Base-by-base conservation (phyloP, 2,888 invertebrate genomes). In the Linyphia triangularis region DNA sequence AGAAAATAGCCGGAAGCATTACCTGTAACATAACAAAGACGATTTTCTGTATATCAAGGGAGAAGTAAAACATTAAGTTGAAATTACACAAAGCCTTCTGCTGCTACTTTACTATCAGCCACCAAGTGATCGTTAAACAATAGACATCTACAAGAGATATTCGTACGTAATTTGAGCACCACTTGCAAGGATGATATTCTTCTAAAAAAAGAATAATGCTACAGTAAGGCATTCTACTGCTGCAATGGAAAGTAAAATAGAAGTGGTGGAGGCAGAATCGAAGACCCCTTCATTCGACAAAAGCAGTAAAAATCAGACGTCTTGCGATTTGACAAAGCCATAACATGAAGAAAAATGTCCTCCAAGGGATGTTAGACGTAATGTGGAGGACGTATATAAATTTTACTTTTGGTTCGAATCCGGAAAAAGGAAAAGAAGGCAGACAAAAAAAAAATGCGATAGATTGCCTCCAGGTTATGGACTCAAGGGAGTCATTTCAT, bases 241-340 rank as follows among this genome's bases (percentile, higher is more conserved):
- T 16, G 51, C 51, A 79, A 67, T 63, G 79, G 67, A 79, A 77
- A 63, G 51, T 26, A 40, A 19, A 57, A 37, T n/a, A 2, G 13
- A 10, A 26, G 30, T 22, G 19, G 43, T 28, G 40, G 59, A n/a
- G 28, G 16, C 22, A 26, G 30, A 40, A 51, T 10, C 51, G 24
- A 5, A n/a, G 7, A 4, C 51, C 51, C 33, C 59, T 26, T 77
- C 73, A 70, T 77, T 77, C 77, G 75, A 85, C n/a, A 67, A 85
- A 75, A 85, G 84, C 84, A 85, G 84, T 85, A 85, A 85, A 85
- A 85, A 75, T 85, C 84, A 85, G 84, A 72, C 82, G 75, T 85
- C 84, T 85, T 37, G 75, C 75, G 77, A 85, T 85, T 85, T 85
- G 84, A 85, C 84, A 85, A 77, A 75, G 84, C 84, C 75, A 85